Conservation (phyloP, 53 echinoderm and acorn worm species). For the Echinometra lucunter region DNA sequence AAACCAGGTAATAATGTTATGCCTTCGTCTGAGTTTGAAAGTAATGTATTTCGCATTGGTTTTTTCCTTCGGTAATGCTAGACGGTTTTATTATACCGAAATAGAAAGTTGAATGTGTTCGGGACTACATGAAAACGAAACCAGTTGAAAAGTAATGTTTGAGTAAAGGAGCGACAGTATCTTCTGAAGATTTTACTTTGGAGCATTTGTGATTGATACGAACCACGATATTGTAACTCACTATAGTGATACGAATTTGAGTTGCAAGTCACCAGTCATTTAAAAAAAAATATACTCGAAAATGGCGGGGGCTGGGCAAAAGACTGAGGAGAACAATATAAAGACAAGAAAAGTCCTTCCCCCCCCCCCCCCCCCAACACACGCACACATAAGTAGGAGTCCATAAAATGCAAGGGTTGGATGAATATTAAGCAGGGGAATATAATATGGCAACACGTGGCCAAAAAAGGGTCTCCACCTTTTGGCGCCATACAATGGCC, state of each 20-base stretch:
- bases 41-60: neutral
- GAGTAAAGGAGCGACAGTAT: neutral
- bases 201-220: neutral
- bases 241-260: neutral
- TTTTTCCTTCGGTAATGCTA: neutral
- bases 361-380: too few relatives aligned
- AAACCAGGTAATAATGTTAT: too few relatives aligned
- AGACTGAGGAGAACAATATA: too few relatives aligned
- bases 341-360: too few relatives aligned
- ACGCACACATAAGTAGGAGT: too few relatives aligned
- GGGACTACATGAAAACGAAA: too few relatives aligned
- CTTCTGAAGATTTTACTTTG: neutral
- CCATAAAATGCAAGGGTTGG: conserved; percentile 1
- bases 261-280: neutral
- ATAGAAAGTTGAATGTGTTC: too few relatives aligned
- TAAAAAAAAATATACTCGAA: neutral
- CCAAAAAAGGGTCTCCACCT: too few relatives aligned
- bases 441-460: neutral
- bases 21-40: too few relatives aligned
- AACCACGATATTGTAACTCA: neutral
- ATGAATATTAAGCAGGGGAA: neutral
- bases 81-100: too few relatives aligned
- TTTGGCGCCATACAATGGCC: neutral
- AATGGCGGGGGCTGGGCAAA: neutral
- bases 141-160: too few relatives aligned